A percentile compares a stretch with the other conserved stretches of the same genome.
These are phyloP conservation scores for Proisotoma minuta DNA, from an alignment of 2,888 invertebrate genomes.

Conservation along the genomic window DNA sequence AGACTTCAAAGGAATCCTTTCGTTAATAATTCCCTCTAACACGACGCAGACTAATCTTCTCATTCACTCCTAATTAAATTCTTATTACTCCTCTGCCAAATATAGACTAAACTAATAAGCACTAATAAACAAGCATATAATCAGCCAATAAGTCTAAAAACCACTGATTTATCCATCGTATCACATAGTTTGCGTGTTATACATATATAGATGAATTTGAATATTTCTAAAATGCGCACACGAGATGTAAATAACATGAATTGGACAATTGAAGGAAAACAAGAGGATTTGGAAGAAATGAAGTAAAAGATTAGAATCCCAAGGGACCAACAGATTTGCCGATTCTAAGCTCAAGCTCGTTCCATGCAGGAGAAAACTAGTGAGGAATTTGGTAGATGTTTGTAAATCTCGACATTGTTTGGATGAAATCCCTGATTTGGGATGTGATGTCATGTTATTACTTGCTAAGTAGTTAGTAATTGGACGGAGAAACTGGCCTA, in stretches of 20 bases:
- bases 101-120: too few species aligned
- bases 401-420: not conserved
- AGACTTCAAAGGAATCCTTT: not conserved
- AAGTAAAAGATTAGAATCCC: not conserved
- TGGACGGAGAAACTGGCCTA: conserved; percentile 9
- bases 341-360: not conserved
- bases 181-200: too few species aligned
- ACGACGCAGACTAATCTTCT: not conserved
- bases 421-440: not conserved
- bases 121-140: too few species aligned
- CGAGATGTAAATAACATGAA: too few species aligned
- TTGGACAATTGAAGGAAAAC: too few species aligned
- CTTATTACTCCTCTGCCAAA: conserved; percentile 1
- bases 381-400: not conserved
- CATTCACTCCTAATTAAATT: conserved; percentile 2
- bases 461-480: conserved; percentile 8
- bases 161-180: too few species aligned
- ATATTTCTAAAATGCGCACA: too few species aligned
- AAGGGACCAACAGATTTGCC: not conserved
- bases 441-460: conserved; percentile 1
- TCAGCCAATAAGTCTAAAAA: too few species aligned
- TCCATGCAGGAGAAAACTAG: not conserved
- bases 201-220: too few species aligned
- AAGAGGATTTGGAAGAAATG: too few species aligned
- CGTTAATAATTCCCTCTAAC: not conserved